Evolutionary conservation across 2,888 invertebrate species (phyloP).

Genomic region (Exocentrus adspersus): DNA sequence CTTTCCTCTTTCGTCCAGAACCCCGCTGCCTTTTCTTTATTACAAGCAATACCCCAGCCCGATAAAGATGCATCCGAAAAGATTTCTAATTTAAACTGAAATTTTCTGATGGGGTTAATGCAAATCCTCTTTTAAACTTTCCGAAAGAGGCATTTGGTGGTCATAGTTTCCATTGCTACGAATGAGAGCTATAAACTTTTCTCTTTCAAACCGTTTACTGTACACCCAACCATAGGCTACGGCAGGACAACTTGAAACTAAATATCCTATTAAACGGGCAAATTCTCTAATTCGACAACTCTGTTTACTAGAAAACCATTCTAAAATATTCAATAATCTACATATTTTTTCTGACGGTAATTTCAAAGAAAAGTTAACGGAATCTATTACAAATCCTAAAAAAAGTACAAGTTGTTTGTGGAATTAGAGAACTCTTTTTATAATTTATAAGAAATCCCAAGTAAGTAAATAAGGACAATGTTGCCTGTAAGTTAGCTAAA

Average conservation of each 20-base stretch:
- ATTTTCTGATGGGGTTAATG: slow-evolving; percentile 15
- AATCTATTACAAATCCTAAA: slow-evolving; percentile 3
- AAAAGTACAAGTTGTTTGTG: no score
- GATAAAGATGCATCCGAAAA: slow-evolving; percentile 40
- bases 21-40: slow-evolving; percentile 4
- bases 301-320: no score
- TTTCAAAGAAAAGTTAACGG: slow-evolving; percentile 19
- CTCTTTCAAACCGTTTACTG: slow-evolving; percentile 24
- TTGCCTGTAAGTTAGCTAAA: background rate
- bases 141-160: background rate
- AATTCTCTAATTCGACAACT: slow-evolving; percentile 6
- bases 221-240: slow-evolving; percentile 27
- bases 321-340: no score
- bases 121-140: slow-evolving; percentile 23
- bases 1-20: background rate
- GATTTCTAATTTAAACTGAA: slow-evolving; percentile 37
- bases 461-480: background rate
- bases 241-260: slow-evolving; percentile 39
- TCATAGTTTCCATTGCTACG: background rate
- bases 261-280: slow-evolving; percentile 32
- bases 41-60: slow-evolving; percentile 45
- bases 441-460: slow-evolving; percentile 40
- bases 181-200: slow-evolving; percentile 1
- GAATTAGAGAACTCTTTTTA: no score
- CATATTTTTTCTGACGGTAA: slow-evolving; percentile 26